Percentiles rank a stretch among this genome's conserved stretches.
phyloP scores from a whole-genome alignment of 1,140 invertebrate genomes.

The Aphidius ervi region DNA sequence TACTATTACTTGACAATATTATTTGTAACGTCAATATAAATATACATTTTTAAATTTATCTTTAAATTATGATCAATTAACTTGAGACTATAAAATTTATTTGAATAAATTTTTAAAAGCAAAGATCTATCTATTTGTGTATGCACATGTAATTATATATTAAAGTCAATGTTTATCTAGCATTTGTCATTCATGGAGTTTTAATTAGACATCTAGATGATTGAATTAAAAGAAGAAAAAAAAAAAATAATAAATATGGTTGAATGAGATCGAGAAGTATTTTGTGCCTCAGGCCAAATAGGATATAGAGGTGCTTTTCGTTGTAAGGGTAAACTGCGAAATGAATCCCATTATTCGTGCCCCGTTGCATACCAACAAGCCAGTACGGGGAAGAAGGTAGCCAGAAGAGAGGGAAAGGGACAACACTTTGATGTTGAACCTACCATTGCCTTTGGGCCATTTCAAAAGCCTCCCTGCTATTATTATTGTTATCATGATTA shows the following conservation, averaged over 20 bases:
- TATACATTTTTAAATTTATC: too few species aligned
- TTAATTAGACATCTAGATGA: constrained; percentile 10
- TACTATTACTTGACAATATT: constrained; percentile 18
- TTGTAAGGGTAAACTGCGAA: constrained; percentile 40
- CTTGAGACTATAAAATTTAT: too few species aligned
- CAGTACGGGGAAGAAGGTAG: not conserved
- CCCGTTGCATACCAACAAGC: constrained; percentile 37
- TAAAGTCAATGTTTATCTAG: constrained; percentile 3
- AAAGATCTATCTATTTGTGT: not conserved
- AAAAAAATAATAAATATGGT: constrained; percentile 5
- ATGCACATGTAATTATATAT: not conserved
- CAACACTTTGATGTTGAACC: constrained; percentile 53
- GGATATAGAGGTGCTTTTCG: constrained; percentile 9
- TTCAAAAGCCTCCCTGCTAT: constrained; percentile 16
- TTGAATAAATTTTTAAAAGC: too few species aligned
- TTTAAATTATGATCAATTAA: too few species aligned
- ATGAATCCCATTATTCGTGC: constrained; percentile 53
- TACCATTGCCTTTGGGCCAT: constrained; percentile 35
- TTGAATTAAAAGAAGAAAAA: constrained; percentile 11
- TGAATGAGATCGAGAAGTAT: not conserved
- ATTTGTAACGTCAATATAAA: not conserved
- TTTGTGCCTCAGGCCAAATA: not conserved
- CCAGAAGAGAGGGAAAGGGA: constrained; percentile 26
- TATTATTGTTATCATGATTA: constrained; percentile 20
- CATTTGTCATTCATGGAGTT: constrained; percentile 7